Evolutionary conservation across 1,140 invertebrate genomes (phyloP).

Genomic region (Antheraea pernyi): DNA sequence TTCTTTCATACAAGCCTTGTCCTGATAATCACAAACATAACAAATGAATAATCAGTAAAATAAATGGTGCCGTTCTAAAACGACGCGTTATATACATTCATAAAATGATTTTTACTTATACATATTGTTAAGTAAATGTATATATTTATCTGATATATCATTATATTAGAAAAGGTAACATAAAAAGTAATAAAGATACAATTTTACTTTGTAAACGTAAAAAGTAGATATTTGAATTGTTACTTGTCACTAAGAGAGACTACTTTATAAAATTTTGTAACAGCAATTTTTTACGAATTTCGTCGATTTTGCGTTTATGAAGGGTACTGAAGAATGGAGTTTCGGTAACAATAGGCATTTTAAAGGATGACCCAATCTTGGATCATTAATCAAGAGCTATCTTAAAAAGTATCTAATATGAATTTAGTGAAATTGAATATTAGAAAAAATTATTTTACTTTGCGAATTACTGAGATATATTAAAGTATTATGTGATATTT

Average conservation of each 20-base stretch:
- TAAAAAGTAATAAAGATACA: not conserved
- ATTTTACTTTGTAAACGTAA: not conserved
- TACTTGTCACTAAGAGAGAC: not conserved
- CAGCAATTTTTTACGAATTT: constrained; percentile 11
- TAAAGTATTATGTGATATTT: too few species aligned
- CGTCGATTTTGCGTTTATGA: constrained; percentile 11
- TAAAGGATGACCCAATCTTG: not conserved
- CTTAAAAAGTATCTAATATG: not conserved
- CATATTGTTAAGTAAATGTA: too few species aligned
- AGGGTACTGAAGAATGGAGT: constrained; percentile 7
- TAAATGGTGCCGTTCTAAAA: too few species aligned
- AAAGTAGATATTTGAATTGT: not conserved
- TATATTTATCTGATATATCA: too few species aligned
- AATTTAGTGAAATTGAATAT: not conserved
- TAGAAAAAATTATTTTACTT: too few species aligned
- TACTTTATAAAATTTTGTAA: constrained; percentile 8
- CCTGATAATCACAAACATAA: too few species aligned
- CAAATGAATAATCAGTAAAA: too few species aligned
- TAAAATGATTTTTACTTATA: too few species aligned
- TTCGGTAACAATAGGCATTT: not conserved
- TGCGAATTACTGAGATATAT: too few species aligned
- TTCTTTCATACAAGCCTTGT: too few species aligned
- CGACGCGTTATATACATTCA: too few species aligned
- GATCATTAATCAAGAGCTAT: constrained; percentile 10
- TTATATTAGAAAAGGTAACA: too few species aligned